phyloP scores from a whole-genome alignment of 2,888 invertebrate species.

The Ormyrus thymus region DNA sequence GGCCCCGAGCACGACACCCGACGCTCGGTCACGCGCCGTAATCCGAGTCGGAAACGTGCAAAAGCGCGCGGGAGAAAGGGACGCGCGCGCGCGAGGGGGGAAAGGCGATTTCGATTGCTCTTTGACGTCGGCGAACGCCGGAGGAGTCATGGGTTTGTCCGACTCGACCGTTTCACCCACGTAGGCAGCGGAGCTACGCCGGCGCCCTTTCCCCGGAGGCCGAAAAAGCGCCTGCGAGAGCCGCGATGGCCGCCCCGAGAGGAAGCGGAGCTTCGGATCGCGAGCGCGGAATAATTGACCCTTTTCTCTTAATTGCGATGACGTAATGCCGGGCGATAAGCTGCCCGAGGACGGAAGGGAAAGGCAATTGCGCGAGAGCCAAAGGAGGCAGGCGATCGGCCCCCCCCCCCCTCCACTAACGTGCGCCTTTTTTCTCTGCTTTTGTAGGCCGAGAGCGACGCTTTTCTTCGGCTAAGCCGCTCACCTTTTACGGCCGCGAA shows the following conservation, averaged over 20 bases:
- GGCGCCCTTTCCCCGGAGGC: not conserved
- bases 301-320: constrained; percentile 50
- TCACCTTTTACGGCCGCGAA: too few relatives aligned
- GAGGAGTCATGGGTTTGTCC: constrained; percentile 3
- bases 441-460: too few relatives aligned
- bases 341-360: constrained; percentile 28
- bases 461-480: too few relatives aligned
- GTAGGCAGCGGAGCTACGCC: not conserved
- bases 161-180: not conserved
- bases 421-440: too few relatives aligned
- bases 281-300: constrained; percentile 48
- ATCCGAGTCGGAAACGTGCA: not conserved
- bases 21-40: not conserved
- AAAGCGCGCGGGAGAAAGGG: not conserved
- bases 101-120: too few relatives aligned
- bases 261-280: constrained; percentile 7
- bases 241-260: too few relatives aligned
- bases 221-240: not conserved
- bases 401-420: too few relatives aligned
- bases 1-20: too few relatives aligned
- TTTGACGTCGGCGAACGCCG: not conserved
- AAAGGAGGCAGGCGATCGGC: too few relatives aligned
- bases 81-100: not conserved
- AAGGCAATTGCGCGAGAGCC: not conserved
- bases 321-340: constrained; percentile 44